Base-by-base conservation (phyloP, 2,888 invertebrate genomes). In the Tachina fera region DNA sequence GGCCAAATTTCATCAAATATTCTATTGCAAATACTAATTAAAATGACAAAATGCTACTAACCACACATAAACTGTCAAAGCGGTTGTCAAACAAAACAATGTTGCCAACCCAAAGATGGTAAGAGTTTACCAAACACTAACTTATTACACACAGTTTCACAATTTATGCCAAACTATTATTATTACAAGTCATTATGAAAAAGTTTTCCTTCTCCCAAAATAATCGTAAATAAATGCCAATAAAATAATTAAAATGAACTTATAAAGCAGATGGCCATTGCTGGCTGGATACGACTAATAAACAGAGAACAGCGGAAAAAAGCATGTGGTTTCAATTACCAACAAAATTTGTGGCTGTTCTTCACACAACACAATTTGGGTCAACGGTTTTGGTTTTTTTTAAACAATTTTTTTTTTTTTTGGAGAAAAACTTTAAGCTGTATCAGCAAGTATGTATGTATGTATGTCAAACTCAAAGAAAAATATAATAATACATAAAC, bases 321-420 rank as follows among this genome's bases (percentile, higher is more conserved):
- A 81, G 31, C 56, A 70, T 84, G 67, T 68, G 76, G 84, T 49
- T 72, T 81, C 53, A 77, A 84, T 81, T 84, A 81, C 67, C 65
- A 71, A 70, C 16, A 31, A 60, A 70, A 70, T 47, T 70, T 61
- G 56, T 70, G 82, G 53, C 68, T 82, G 39, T 39, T 76, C 75
- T 67, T 58, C 1, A 56, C 56, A 74, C 43, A 60, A 39, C 45
- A 49, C 31, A 67, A 83, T 83, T 72, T 83, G 77, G 83, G 83
- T 77, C 77, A 77, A 71, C 76, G 31, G 45, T 67, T 71, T 75
- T 53, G 41, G 5, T n/a, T 60, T 13, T 4, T 41, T 61, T 68
- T n/a, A n/a, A n/a, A n/a, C n/a, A n/a, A n/a, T 75, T 68, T 75
- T 43, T 41, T 22, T 9, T 75, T 61, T 31, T 53, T 75, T 49